Conservation (phyloP, 2,888 invertebrate species). For the Eubasilissa splendida region DNA sequence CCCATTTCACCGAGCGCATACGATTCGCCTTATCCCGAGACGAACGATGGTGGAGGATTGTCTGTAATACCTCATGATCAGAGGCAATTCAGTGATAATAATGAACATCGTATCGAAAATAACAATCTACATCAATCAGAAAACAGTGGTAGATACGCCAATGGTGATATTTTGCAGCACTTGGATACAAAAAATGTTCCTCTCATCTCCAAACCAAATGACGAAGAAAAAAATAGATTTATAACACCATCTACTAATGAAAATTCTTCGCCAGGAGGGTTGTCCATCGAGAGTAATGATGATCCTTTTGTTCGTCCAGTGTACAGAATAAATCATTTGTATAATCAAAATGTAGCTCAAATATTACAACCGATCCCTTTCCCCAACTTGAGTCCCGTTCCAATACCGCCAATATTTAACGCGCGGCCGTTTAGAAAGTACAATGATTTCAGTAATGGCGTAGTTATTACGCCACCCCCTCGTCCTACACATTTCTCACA, state of each 20-base stretch:
- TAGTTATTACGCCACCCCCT: conserved; percentile 9
- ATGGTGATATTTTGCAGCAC: conserved; percentile 44
- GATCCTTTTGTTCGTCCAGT: conserved; percentile 28
- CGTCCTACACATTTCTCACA: not conserved
- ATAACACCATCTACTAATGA: conserved; percentile 10
- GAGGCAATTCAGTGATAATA: not conserved
- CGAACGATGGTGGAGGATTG: conserved; percentile 42
- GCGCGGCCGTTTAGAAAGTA: conserved; percentile 71
- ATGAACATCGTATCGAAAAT: conserved; percentile 4
- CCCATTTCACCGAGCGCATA: conserved; percentile 64
- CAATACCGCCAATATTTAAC: conserved; percentile 76
- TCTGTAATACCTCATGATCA: conserved; percentile 9
- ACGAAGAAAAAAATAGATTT: conserved; percentile 1
- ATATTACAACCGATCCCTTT: conserved; percentile 75
- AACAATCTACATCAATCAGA: not conserved
- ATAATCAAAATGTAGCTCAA: conserved; percentile 66
- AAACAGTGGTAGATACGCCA: conserved; percentile 17
- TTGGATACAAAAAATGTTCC: conserved; percentile 50
- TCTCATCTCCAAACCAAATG: conserved; percentile 44
- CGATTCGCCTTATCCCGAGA: conserved; percentile 63
- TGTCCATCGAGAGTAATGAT: conserved; percentile 37
- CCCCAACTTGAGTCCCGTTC: conserved; percentile 77
- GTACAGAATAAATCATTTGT: conserved; percentile 17
- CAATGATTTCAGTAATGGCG: conserved; percentile 3
- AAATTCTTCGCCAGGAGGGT: not conserved